Base-by-base conservation (phyloP, 2,888 invertebrate species). In the Catocala nupta region DNA sequence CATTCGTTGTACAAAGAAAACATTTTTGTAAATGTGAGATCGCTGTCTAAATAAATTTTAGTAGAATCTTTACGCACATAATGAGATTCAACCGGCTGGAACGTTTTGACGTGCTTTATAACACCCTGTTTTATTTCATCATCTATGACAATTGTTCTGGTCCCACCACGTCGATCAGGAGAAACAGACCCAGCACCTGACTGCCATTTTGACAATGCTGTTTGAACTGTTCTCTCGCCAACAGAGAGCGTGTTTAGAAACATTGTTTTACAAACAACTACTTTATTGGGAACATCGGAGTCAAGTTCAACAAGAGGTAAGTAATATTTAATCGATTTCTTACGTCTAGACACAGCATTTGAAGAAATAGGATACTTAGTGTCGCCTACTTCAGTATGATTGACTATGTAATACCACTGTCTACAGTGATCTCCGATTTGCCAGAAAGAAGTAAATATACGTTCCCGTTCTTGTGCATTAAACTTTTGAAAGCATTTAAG, bases 1-100 rank as follows among this genome's bases (percentile, higher is more conserved):
- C 62, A 62, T 16, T 62, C 62, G 43, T 57, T 52, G 49, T 57
- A 62, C n/a, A 62, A 39, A 49, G 53, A 53, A 54, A 57, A 63
- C 63, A 63, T 58, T 39, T 63, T 39, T 39, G 36, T 39, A 39
- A 39, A 39, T 39, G 36, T 39, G 6, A 39, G 36, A 7, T 39
- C 36, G 10, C 42, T 42, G 5, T 52, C 39, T 54, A 59, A 59
- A 33, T 59, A 59, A 49, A 53, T 25, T 53, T 36, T 58, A 13
- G 1, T 50, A 7, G 51, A 12, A 9, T 51, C 25, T 58, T 55
- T 47, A 8, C 55, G 55, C 7, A 55, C 55, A 47, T 47, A 55
- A 12, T 55, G 55, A 5, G 55, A 56, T 56, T 56, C 55, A 36
- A 56, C 48, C 5, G 55, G 55, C 12, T 56, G 55, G 34, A 56